Percentiles rank a stretch among this genome's conserved stretches.
These are phyloP conservation scores for Hormaphis cornu DNA, from an alignment of 1,140 invertebrate genomes.

Conservation along the genomic window DNA sequence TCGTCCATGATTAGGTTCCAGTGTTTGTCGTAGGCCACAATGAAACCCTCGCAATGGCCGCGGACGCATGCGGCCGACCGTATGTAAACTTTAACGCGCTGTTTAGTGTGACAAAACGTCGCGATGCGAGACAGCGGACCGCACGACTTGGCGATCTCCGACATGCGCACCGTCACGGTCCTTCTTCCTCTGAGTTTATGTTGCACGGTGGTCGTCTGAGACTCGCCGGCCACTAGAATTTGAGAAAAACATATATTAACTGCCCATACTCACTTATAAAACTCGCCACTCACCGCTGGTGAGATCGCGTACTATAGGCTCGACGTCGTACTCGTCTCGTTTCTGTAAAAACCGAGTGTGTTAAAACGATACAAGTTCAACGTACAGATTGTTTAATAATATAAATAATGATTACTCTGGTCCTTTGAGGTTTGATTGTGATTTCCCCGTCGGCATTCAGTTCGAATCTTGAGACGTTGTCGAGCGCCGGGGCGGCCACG, in stretches of 20 bases:
- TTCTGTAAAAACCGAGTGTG: neutral
- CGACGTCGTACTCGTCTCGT: neutral
- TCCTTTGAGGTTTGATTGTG: neutral
- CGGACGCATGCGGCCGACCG: constrained; percentile 56
- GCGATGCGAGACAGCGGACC: constrained; percentile 17
- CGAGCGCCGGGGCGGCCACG: constrained; percentile 48
- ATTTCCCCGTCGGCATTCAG: constrained; percentile 34
- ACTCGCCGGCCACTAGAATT: neutral
- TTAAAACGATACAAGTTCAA: too few species aligned
- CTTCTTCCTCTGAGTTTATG: neutral
- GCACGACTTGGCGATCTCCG: constrained; percentile 5
- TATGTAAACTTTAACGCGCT: constrained; percentile 50
- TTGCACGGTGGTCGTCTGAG: neutral
- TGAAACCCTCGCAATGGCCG: constrained; percentile 66
- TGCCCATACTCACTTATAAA: neutral
- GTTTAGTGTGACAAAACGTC: neutral
- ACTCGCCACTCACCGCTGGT: neutral
- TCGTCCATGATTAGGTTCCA: constrained; percentile 85
- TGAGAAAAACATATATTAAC: neutral
- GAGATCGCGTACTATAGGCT: constrained; percentile 1
- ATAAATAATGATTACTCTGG: neutral
- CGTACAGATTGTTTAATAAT: neutral
- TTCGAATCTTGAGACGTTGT: constrained; percentile 54
- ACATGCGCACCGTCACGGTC: constrained; percentile 6
- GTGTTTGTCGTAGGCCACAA: constrained; percentile 87